Conservation (phyloP, 2,113 vertebrate species). For the Smithornis capensis region DNA sequence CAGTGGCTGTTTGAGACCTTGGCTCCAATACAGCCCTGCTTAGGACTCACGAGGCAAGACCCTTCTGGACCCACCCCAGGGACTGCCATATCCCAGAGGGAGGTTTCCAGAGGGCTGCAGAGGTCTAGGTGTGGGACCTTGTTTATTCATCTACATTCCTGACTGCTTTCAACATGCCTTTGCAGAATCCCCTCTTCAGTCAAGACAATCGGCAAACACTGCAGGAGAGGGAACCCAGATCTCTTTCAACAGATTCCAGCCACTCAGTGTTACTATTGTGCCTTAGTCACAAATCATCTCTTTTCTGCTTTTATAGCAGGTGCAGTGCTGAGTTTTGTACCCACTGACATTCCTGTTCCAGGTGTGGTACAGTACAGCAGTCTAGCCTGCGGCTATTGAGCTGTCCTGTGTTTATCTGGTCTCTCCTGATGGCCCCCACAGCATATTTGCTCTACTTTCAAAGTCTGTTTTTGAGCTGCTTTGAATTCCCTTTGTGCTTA, state of each 20-base stretch:
- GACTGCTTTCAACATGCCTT: neutral
- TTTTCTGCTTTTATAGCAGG: neutral
- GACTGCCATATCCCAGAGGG: neutral
- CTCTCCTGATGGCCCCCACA: slow-evolving; percentile 2
- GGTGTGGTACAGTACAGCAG: neutral
- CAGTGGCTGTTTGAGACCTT: neutral
- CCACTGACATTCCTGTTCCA: neutral
- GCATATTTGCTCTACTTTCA: slow-evolving; percentile 28
- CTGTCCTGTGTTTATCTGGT: slow-evolving; percentile 8
- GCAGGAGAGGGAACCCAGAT: neutral
- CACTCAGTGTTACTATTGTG: slow-evolving; percentile 26
- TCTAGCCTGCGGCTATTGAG: neutral
- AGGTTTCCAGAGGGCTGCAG: neutral
- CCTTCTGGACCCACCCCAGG: neutral
- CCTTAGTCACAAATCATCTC: neutral
- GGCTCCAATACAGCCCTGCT: neutral
- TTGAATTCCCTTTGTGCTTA: slow-evolving; percentile 55
- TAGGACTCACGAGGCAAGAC: neutral
- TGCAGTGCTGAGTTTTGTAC: neutral
- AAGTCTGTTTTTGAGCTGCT: neutral
- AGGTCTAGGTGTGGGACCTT: neutral
- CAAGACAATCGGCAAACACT: rapidly evolving
- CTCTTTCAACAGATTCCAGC: neutral
- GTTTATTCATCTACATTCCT: neutral
- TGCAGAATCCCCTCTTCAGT: neutral